Evolutionary conservation across 2,888 invertebrate species (phyloP).

Genomic region (Brachyptera putata): DNA sequence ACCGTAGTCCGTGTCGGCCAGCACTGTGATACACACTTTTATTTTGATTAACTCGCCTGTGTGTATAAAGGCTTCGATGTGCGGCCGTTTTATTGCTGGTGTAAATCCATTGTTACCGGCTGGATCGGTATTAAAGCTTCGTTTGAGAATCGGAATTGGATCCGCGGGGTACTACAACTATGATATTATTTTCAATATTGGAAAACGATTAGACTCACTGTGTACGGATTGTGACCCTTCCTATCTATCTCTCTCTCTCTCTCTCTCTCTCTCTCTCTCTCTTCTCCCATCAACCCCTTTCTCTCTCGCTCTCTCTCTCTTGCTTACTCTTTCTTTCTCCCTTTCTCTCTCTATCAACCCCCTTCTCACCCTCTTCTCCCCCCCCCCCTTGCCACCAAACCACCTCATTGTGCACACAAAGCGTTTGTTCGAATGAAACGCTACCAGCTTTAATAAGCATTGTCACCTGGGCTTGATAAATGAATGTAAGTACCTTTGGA

Average conservation of each 20-base stretch:
- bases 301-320: no score
- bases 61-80: neutral
- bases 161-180: constrained; percentile 1
- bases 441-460: neutral
- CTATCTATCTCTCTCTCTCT: no score
- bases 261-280: neutral
- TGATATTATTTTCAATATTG: constrained; percentile 2
- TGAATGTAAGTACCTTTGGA: neutral
- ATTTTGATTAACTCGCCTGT: neutral
- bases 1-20: neutral
- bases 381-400: neutral
- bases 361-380: neutral
- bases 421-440: neutral
- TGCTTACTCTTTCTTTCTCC: neutral
- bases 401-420: neutral
- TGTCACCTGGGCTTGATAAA: neutral
- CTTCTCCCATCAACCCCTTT: neutral
- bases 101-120: constrained; percentile 8
- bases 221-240: neutral
- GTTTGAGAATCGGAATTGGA: neutral
- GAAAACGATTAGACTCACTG: constrained; percentile 1
- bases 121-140: constrained; percentile 1
- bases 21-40: neutral
- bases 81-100: neutral
- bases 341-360: neutral